Conservation (phyloP, 2,797 vertebrate species). For the Brachyalestes nurse region DNA sequence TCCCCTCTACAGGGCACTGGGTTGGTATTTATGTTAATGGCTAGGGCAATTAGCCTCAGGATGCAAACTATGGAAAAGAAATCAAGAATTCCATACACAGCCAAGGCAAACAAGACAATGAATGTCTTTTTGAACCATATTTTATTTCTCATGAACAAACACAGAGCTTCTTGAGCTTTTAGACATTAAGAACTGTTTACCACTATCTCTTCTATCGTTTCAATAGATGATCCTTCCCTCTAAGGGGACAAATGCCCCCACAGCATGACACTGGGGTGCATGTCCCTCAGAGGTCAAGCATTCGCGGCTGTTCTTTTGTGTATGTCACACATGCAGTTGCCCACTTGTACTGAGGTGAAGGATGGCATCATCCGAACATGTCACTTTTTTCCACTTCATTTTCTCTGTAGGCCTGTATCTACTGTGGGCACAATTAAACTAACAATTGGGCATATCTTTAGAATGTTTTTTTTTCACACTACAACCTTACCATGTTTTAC, state of each 20-base stretch:
- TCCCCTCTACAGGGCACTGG: conserved; percentile 69
- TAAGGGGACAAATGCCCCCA: no score
- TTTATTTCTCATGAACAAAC: background rate
- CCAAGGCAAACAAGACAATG: conserved; percentile 6
- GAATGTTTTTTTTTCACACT: background rate
- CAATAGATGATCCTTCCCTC: no score
- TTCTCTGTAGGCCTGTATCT: background rate
- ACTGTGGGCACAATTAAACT: background rate
- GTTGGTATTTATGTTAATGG: conserved; percentile 78
- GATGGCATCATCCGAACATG: background rate
- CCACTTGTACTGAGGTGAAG: background rate
- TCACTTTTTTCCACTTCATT: background rate
- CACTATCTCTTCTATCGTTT: background rate
- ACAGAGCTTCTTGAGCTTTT: background rate
- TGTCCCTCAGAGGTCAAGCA: no score
- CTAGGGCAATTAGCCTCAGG: conserved; percentile 74
- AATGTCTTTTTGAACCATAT: conserved; percentile 9
- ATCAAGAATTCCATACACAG: conserved; percentile 40
- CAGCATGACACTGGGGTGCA: no score
- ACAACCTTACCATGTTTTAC: background rate
- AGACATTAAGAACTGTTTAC: background rate
- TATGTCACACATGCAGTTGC: background rate
- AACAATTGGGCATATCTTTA: background rate
- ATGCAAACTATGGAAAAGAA: conserved; percentile 57
- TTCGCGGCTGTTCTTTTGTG: background rate